Evolutionary conservation across 2,888 invertebrate genomes (phyloP), one percentile per base, ranked within the genome.

Genomic region (Andrena praecox): DNA sequence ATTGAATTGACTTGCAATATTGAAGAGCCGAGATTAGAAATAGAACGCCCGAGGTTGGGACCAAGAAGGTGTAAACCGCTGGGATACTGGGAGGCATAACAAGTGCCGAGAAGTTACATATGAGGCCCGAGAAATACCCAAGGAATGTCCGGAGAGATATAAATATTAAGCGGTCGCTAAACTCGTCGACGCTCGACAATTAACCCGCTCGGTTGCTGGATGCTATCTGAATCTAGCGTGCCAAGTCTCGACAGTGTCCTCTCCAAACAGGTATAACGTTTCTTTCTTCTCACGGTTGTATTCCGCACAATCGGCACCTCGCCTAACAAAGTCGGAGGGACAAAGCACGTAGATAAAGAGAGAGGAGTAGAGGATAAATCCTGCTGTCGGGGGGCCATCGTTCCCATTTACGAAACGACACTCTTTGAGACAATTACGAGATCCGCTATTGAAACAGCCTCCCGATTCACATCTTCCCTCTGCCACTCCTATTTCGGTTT

Each of bases 281-380:
- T 48, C 69, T 74, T 73, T 70, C 74, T 81, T 81, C 81, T 81
- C 81, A 81, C 81, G 81, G 68, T 80, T 64, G 59, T 68, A 74
- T 74, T 66, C 74, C 69, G 80, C 42, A 52, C 59, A 70, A 81
- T 81, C 60, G 74, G 66, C 59, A 42, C 52, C 74, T 64, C 59
- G 59, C 12, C 27, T 35, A 50, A 70, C 69, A 42, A 42, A 66
- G 31, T 31, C 69, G 20, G 68, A 59, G n/a, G 33, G 24, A n/a
- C 75, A 10, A 50, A 59, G 31, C 29, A 20, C 2, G 0, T 2
- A 16, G 20, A 35, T 8, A 24, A 48, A 33, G 33, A 63, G 6
- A 52, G 33, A 33, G 10, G 20, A 24, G n/a, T 29, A 7, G 42
- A 33, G 62, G 3, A 27, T 56, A 27, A 27, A 56, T 56, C 27